These are phyloP conservation scores for Anoura caudifer DNA, from an alignment of 2,113 vertebrate genomes.

Conservation along the genomic window DNA sequence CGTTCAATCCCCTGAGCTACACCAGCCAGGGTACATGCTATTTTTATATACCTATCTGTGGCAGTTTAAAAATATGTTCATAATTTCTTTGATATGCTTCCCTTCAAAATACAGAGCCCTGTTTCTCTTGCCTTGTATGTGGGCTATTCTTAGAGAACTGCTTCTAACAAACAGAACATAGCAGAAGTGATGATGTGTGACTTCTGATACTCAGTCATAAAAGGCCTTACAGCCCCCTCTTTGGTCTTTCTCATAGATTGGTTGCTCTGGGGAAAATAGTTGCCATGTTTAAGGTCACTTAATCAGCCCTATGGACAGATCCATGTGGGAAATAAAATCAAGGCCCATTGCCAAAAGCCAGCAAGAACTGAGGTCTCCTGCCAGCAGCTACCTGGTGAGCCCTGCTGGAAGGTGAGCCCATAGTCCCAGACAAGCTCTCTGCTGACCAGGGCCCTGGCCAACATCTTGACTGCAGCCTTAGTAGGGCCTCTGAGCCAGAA, in stretches of 20 bases:
- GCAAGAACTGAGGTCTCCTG: neutral
- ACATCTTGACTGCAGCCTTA: neutral
- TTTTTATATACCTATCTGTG: neutral
- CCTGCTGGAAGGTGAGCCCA: accelerated
- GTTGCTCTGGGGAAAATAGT: neutral
- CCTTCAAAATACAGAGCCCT: neutral
- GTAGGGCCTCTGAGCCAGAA: neutral
- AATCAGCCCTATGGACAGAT: neutral
- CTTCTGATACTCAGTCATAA: neutral
- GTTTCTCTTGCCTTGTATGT: neutral
- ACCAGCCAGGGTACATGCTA: neutral
- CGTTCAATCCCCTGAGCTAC: too few relatives aligned
- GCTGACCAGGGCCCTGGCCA: neutral
- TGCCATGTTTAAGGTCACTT: neutral
- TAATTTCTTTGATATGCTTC: neutral
- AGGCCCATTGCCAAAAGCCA: neutral
- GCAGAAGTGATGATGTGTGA: neutral
- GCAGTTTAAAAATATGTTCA: neutral
- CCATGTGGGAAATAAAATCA: neutral
- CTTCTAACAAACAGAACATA: neutral
- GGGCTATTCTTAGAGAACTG: neutral
- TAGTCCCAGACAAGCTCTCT: neutral
- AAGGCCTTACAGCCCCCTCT: neutral
- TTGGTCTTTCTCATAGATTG: neutral
- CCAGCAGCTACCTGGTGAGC: neutral